A percentile compares a stretch with the other conserved stretches of the same genome.
Evolutionary conservation across 2,888 invertebrate genomes (phyloP).

Genomic region (Chymomyza procnemis): DNA sequence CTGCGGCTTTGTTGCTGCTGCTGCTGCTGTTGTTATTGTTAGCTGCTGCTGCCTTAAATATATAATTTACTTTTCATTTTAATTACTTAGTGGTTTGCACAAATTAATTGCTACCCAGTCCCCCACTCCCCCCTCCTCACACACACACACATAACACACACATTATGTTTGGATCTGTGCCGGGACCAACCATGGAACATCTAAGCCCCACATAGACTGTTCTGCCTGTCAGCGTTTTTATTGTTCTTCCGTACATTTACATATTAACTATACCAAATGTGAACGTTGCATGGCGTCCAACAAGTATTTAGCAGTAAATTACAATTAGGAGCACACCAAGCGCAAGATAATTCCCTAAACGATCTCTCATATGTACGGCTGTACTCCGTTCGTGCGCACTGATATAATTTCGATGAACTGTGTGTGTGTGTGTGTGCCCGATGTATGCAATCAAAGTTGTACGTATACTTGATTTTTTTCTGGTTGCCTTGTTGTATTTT

Average conservation of each 20-base stretch:
- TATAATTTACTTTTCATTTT: conserved; percentile 72
- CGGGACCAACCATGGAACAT: too few species aligned
- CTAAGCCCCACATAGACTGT: not conserved
- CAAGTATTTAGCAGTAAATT: not conserved
- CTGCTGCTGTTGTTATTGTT: conserved; percentile 4
- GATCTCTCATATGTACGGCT: not conserved
- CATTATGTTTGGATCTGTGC: not conserved
- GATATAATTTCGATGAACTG: too few species aligned
- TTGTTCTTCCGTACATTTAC: not conserved
- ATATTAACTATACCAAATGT: not conserved
- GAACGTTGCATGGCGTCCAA: not conserved
- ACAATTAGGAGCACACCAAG: not conserved
- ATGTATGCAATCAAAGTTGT: too few species aligned
- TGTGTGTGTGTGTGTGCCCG: too few species aligned
- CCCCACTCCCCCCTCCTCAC: too few species aligned
- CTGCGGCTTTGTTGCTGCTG: conserved; percentile 7
- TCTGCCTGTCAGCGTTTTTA: not conserved
- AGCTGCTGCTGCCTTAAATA: conserved; percentile 23
- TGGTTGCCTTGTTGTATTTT: too few species aligned
- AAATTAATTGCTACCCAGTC: conserved; percentile 61
- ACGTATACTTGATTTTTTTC: too few species aligned
- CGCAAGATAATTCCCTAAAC: not conserved
- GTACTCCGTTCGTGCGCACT: too few species aligned
- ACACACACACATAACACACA: conserved; percentile 14
- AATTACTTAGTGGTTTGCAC: conserved; percentile 66